These are phyloP conservation scores for Podiceps cristatus DNA, from an alignment of 2,113 vertebrate genomes.

Conservation along the genomic window DNA sequence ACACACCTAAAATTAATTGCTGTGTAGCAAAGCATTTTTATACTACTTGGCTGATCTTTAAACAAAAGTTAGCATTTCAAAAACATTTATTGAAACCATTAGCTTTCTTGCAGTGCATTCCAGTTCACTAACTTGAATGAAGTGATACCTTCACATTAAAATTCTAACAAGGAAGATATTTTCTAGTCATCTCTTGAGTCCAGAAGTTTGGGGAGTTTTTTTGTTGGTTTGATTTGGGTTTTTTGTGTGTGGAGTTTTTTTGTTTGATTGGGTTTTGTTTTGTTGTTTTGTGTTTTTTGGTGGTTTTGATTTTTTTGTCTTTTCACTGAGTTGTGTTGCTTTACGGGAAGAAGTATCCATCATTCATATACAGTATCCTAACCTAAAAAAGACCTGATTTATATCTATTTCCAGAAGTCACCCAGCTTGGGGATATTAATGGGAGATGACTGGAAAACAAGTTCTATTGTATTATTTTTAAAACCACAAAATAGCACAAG, in stretches of 20 bases:
- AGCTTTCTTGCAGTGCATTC: not conserved
- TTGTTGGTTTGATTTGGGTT: too few relatives aligned
- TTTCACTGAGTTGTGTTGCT: not conserved
- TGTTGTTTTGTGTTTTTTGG: too few relatives aligned
- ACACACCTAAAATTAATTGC: conserved; percentile 10
- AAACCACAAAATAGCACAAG: not conserved
- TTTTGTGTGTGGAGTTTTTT: too few relatives aligned
- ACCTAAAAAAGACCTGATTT: not conserved
- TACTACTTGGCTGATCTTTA: conserved; percentile 10
- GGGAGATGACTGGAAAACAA: not conserved
- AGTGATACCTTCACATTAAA: not conserved
- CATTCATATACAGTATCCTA: not conserved
- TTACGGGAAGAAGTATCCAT: not conserved
- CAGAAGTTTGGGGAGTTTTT: not conserved
- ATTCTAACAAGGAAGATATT: conserved; percentile 14
- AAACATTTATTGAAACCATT: not conserved
- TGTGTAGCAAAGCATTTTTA: not conserved
- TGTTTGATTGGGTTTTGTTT: too few relatives aligned
- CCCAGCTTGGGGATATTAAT: not conserved
- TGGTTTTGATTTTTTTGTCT: not conserved
- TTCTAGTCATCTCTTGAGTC: not conserved
- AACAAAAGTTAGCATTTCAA: conserved; percentile 33
- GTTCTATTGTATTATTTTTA: not conserved
- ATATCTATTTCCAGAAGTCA: not conserved
- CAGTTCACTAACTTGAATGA: not conserved